These are phyloP conservation scores for Cyaniris semiargus DNA, from an alignment of 2,888 invertebrate species.

Conservation along the genomic window DNA sequence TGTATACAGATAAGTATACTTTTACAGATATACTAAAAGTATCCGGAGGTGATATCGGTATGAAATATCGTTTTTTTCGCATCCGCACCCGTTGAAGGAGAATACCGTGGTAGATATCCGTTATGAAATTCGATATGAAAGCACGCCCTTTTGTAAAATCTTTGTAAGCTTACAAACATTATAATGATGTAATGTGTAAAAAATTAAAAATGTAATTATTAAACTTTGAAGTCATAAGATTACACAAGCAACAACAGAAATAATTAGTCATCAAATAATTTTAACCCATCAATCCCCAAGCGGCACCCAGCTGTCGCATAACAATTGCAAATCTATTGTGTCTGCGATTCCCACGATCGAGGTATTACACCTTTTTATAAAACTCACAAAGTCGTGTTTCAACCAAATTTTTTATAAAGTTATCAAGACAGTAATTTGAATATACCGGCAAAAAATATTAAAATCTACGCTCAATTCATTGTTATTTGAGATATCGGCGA, in stretches of 20 bases:
- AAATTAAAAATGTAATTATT: too few relatives aligned
- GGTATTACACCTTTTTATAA: too few relatives aligned
- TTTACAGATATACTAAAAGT: conserved; percentile 21
- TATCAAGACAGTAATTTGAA: too few relatives aligned
- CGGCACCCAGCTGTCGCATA: too few relatives aligned
- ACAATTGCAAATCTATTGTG: too few relatives aligned
- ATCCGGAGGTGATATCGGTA: conserved; percentile 55
- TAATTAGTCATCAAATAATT: too few relatives aligned
- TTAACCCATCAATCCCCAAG: too few relatives aligned
- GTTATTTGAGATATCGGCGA: conserved; percentile 1
- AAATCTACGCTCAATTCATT: background rate
- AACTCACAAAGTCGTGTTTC: too few relatives aligned
- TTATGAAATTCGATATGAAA: conserved; percentile 45
- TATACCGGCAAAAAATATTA: background rate
- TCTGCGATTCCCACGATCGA: too few relatives aligned
- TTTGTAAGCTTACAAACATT: background rate
- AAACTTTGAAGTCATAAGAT: too few relatives aligned
- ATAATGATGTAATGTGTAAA: background rate
- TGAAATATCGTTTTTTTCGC: conserved; percentile 49
- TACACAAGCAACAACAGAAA: too few relatives aligned
- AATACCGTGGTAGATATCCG: conserved; percentile 52
- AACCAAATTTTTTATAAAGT: too few relatives aligned
- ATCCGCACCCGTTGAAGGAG: conserved; percentile 49
- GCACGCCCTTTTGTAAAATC: background rate
- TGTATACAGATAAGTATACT: background rate